phyloP scores from a whole-genome alignment of 2,797 vertebrate species.

The Typhlichthys eigenmanni region DNA sequence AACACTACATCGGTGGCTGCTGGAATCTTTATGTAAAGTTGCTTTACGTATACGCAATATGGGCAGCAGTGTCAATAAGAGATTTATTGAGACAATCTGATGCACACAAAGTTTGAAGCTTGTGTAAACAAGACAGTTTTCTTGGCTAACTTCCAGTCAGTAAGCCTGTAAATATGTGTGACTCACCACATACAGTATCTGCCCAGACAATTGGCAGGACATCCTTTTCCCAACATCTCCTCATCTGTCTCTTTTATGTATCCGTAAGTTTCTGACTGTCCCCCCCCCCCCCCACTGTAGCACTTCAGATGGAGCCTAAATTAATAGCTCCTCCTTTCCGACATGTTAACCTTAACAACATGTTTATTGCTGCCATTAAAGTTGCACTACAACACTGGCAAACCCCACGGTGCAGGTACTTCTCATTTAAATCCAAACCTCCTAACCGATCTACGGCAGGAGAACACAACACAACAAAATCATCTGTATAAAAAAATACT shows the following conservation, averaged over 20 bases:
- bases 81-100: conserved; percentile 18
- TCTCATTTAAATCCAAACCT: too few species aligned
- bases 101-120: conserved; percentile 5
- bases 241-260: conserved; percentile 41
- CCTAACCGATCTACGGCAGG: too few species aligned
- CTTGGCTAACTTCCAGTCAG: conserved; percentile 35
- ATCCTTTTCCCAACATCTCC: conserved; percentile 36
- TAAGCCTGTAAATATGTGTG: conserved; percentile 10
- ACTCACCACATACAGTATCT: conserved; percentile 33
- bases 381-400: too few species aligned
- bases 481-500: too few species aligned
- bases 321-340: too few species aligned
- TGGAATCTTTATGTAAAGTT: conserved; percentile 3
- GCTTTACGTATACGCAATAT: conserved; percentile 8
- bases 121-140: conserved; percentile 37
- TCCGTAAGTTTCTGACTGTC: conserved; percentile 28
- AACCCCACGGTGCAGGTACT: too few species aligned
- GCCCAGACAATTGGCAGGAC: conserved; percentile 25
- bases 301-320: too few species aligned
- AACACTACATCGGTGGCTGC: conserved; percentile 5
- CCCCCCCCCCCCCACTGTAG: conserved; percentile 6
- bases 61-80: background rate
- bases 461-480: too few species aligned
- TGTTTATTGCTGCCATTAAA: too few species aligned
- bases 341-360: too few species aligned